phyloP scores from a whole-genome alignment of 2,888 invertebrate genomes.

The Linyphia triangularis region DNA sequence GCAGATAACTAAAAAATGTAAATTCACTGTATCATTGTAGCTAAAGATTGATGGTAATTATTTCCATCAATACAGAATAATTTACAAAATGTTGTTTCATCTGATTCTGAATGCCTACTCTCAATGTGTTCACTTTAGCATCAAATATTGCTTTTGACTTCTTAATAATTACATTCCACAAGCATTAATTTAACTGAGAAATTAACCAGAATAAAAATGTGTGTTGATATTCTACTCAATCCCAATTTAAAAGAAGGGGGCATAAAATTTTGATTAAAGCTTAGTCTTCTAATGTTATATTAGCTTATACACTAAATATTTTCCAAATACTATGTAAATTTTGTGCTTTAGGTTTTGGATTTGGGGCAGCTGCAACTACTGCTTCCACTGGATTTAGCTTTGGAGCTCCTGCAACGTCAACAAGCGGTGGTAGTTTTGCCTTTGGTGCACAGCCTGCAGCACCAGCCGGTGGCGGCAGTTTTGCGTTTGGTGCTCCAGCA shows the following conservation, averaged over 20 bases:
- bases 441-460: conserved; percentile 52
- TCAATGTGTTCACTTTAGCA: too few species aligned
- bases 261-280: not conserved
- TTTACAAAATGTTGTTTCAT: too few species aligned
- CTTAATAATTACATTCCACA: too few species aligned
- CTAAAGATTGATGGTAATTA: too few species aligned
- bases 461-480: conserved; percentile 29
- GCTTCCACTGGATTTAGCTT: conserved; percentile 55
- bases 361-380: conserved; percentile 37
- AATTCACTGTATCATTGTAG: too few species aligned
- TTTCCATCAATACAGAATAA: too few species aligned
- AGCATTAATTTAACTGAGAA: too few species aligned
- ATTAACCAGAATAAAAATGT: too few species aligned
- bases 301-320: not conserved
- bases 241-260: not conserved
- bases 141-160: too few species aligned
- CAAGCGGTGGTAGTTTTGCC: conserved; percentile 19
- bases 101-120: too few species aligned
- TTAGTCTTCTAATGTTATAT: not conserved
- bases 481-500: conserved; percentile 51
- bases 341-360: conserved; percentile 44
- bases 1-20: too few species aligned
- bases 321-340: not conserved
- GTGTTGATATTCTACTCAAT: too few species aligned
- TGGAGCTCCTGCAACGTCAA: conserved; percentile 43